Percentiles rank a stretch among this genome's conserved stretches.
phyloP scores from a whole-genome alignment of 2,888 invertebrate genomes.

The Platycnemis pennipes region DNA sequence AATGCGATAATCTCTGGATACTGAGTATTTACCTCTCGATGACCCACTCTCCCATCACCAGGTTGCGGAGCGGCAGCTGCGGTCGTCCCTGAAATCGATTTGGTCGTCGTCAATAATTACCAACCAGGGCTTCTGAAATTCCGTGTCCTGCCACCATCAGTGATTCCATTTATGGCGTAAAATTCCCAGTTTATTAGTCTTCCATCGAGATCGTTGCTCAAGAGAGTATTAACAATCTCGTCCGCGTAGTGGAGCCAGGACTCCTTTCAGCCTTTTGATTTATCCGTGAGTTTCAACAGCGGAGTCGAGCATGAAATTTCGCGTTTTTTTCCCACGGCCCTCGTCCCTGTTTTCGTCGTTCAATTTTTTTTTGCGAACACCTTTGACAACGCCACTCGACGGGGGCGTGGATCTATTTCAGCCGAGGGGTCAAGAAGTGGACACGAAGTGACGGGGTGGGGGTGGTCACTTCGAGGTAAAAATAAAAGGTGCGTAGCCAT shows the following conservation, averaged over 20 bases:
- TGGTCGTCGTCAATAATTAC: background rate
- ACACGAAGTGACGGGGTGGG: background rate
- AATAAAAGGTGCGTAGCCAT: background rate
- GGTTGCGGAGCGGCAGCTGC: background rate
- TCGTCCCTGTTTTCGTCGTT: background rate
- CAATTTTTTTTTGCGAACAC: background rate
- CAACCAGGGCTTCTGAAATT: background rate
- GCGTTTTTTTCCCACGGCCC: background rate
- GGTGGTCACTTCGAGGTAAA: background rate
- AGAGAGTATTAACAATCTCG: background rate
- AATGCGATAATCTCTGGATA: background rate
- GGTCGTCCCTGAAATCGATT: background rate
- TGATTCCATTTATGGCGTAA: background rate
- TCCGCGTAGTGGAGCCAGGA: background rate
- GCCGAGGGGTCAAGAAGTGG: background rate
- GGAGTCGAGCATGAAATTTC: background rate
- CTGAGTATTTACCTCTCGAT: background rate
- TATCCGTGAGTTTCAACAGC: background rate
- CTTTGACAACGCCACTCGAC: background rate
- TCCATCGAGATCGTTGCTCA: background rate
- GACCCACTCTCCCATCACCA: background rate
- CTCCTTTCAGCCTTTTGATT: background rate
- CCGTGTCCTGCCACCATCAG: background rate
- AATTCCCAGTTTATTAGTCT: background rate
- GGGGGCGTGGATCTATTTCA: background rate